Base-by-base conservation (phyloP, 2,888 invertebrate species). In the Lasioglossum figueresi region DNA sequence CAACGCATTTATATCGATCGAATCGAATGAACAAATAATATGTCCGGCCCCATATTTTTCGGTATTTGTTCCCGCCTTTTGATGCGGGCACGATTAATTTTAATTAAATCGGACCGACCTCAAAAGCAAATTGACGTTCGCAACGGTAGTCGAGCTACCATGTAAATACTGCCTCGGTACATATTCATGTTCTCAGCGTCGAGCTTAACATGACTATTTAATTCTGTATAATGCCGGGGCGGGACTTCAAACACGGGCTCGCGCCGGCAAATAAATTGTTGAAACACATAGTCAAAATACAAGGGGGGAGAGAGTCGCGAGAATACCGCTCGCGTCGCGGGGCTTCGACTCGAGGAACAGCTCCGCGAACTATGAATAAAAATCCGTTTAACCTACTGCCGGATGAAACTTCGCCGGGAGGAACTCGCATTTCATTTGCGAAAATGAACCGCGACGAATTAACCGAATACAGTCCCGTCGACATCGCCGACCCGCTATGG, bases 181-280 rank as follows among this genome's bases (percentile, higher is more conserved):
- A 85, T 85, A 85, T 85, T 85, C 85, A 85, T 85, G 84, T 77
- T 80, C 80, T 56, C 75, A 31, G 75, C 77, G 37, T 34, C 45
- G 72, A 71, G 85, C 80, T 80, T 84, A 85, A 80, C 84, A 75
- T 80, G 80, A 80, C 84, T 84, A 84, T 80, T 83, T 85, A 85
- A 84, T 84, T 78, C 85, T 52, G 80, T 80, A 80, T 84, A 84
- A 84, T 85, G 45, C 80, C 80, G 27, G n/a, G 63, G 45, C 52
- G 31, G 63, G 63, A 78, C 80, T 77, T 84, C 80, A 85, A 85
- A 84, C 80, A 70, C 77, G 74, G 77, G 45, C 80, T 74, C n/a
- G 77, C 43, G 37, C 71, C 31, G 31, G 80, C 27, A 80, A 84
- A 85, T 85, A 83, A 80, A 85, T 84, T 80, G 80, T 85, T 83